phyloP scores from a whole-genome alignment of 2,113 vertebrate species.

The Alethe castanea region DNA sequence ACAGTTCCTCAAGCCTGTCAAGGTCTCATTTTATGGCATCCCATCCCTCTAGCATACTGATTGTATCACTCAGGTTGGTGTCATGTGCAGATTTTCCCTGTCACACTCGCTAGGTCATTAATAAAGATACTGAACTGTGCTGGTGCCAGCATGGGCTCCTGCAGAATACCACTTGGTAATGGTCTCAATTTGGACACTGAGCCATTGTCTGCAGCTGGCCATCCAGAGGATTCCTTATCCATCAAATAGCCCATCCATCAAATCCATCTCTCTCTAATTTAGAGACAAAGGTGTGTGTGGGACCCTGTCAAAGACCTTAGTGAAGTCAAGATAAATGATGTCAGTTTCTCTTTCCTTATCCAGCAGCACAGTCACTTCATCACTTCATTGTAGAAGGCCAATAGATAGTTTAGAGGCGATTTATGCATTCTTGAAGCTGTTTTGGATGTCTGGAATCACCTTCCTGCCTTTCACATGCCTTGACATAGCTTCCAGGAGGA shows the following conservation, averaged over 20 bases:
- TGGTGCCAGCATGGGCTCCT: background rate
- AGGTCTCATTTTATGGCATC: background rate
- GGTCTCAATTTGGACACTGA: background rate
- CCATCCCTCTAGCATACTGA: rapidly evolving
- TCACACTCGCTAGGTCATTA: background rate
- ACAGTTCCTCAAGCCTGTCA: background rate
- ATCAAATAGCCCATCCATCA: background rate
- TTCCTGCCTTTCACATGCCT: background rate
- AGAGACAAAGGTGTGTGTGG: background rate
- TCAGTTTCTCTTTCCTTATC: background rate
- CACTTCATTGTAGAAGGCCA: background rate
- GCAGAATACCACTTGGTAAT: background rate
- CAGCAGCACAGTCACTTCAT: background rate
- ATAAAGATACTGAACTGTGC: background rate
- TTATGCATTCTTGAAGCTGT: background rate
- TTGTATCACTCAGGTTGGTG: background rate
- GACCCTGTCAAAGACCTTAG: background rate
- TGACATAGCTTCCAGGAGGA: background rate
- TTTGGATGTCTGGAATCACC: background rate
- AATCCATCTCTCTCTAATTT: background rate
- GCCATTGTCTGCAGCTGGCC: background rate
- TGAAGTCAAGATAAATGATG: background rate
- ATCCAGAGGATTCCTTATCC: background rate
- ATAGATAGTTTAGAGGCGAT: background rate
- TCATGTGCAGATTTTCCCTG: background rate